Base-by-base conservation (phyloP, 2,888 invertebrate species). In the Sesia bembeciformis region DNA sequence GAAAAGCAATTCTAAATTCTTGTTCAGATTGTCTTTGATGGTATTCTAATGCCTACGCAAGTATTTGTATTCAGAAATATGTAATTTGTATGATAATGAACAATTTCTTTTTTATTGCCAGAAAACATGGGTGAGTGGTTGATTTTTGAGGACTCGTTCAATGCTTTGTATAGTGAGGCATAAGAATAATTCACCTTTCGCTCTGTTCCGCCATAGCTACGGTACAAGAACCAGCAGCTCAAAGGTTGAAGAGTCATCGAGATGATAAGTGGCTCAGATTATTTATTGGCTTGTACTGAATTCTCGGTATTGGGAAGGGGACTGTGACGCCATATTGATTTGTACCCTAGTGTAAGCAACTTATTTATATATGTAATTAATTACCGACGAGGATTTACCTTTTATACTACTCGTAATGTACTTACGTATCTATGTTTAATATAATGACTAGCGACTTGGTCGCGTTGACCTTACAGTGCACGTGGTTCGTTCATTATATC, bases 251-350 rank as follows among this genome's bases (percentile, higher is more conserved):
- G 86, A 67, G 76, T 75, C 76, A 78, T 87, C 76, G 80, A 23
- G 23, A 82, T 74, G 81, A 67, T 75, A 68, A 82, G 77, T 72
- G 81, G 78, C 75, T 78, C 76, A 74, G 81, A 78, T 80, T 85
- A 84, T 83, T 87, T 86, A 89, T 88, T 87, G 84, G 84, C 84
- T 81, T 68, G 70, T 67, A 76, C 70, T 72, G 76, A 70, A 68
- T 77, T 70, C 71, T 67, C 70, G 68, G 62, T 61, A 68, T 74
- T 67, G 64, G 67, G 68, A 72, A 82, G 78, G 77, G 80, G 38
- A 39, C 4, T 7, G 46, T 46, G n/a, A 46, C 46, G 46, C 46
- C 46, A 46, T 46, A 46, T 46, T 46, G 8, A 7, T 6, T 46
- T 46, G 23, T 23, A 23, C 23, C 23, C 23, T 23, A 23, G 23